Base-by-base conservation (phyloP, 2,888 invertebrate genomes). In the Pseudolycoriella hygida region DNA sequence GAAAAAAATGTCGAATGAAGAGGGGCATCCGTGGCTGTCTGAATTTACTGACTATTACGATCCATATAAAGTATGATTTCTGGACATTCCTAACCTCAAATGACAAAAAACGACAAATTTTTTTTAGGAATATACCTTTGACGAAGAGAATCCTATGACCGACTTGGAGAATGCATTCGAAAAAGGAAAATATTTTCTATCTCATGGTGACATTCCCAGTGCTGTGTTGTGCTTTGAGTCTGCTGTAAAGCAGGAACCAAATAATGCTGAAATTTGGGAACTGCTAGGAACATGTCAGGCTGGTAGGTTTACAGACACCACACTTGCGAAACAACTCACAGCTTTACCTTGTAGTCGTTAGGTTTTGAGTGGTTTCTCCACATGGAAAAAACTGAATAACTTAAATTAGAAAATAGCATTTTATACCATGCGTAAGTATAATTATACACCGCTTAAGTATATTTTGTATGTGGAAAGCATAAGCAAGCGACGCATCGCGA, bases 161-260 rank as follows among this genome's bases (percentile, higher is more conserved):
- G 77, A 82, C 55, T 64, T 78, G 51, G 70, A 72, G 44, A 78
- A 86, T 67, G 84, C 92, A 1, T 73, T 94, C 48, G 81, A 82
- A 60, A 80, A 86, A 55, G 96, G 94, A 0, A 80, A 89, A 59
- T 74, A 79, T 54, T 80, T 82, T 58, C 65, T 96, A 51, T 74
- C 76, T 54, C 75, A 76, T 53, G 94, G 94, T 10, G 96, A 97
- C 64, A 74, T 97, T 51, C 90, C 96, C 25, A 87, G 90, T 53
- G 97, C 98, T 14, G 93, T 94, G 1, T 66, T 97, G 19, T 85
- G 93, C 57, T 97, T 98, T 67, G 98, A 98, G 67, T 89, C 90
- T 43, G 94, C 96, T 10, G 90, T 80, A 3, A 82, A 86, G 57
- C 80, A 88, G 58, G 72, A 84, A 42, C 77, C 83, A 2, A 71